Percentiles rank a stretch among this genome's conserved stretches.
These are phyloP conservation scores for Caenorhabditis wallacei DNA, from an alignment of 2,888 invertebrate genomes.

Conservation along the genomic window DNA sequence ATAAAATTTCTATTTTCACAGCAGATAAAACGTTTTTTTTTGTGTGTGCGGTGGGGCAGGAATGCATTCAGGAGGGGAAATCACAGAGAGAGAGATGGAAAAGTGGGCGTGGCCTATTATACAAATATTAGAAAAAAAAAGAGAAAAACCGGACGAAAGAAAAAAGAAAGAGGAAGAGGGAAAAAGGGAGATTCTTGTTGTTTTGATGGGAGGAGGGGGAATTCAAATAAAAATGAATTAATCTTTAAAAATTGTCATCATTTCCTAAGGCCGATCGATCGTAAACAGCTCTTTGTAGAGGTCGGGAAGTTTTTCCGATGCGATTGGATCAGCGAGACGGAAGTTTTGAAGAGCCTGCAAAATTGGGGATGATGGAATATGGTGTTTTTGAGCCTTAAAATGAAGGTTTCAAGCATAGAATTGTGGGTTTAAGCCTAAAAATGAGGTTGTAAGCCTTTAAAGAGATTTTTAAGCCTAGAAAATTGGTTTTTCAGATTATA, in stretches of 20 bases:
- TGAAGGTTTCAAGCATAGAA: no score
- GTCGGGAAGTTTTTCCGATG: conserved; percentile 70
- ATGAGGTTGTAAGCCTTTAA: background rate
- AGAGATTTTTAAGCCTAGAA: background rate
- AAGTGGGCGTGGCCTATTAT: background rate
- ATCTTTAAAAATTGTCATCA: no score
- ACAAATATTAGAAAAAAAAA: conserved; percentile 56
- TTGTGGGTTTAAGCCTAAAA: no score
- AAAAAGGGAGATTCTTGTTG: conserved; percentile 44
- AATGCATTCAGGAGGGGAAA: no score
- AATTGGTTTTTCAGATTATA: no score
- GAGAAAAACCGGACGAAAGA: conserved; percentile 1
- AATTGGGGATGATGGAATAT: background rate
- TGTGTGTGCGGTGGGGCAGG: no score
- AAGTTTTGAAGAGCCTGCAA: conserved; percentile 61
- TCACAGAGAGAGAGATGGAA: no score
- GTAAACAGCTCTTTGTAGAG: conserved; percentile 80
- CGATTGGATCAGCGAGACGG: conserved; percentile 57
- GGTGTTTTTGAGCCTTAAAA: background rate
- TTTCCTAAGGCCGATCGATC: conserved; percentile 57
- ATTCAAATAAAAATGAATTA: background rate
- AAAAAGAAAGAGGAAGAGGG: background rate
- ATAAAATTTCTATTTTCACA: no score
- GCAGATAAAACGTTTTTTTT: no score
- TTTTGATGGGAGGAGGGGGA: background rate